Evolutionary conservation across 2,888 invertebrate species (phyloP).

Genomic region (Chelonus formosanus): DNA sequence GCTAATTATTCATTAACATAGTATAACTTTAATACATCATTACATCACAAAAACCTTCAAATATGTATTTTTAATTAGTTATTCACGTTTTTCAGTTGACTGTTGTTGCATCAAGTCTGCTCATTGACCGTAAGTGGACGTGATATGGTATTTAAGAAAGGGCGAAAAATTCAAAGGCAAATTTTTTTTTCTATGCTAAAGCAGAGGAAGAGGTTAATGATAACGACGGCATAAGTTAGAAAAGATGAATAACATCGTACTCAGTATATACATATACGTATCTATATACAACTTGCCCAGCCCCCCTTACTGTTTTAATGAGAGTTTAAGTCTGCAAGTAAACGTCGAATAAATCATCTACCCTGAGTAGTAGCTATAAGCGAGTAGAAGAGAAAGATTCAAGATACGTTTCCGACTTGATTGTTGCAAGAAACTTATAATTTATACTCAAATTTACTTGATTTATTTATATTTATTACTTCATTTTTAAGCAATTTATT

Average conservation of each 20-base stretch:
- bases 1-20: too few species aligned
- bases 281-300: constrained; percentile 27
- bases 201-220: constrained; percentile 20
- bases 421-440: neutral
- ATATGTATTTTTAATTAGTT: too few species aligned
- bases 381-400: constrained; percentile 15
- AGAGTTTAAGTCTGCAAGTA: constrained; percentile 61
- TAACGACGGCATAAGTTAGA: constrained; percentile 2
- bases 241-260: constrained; percentile 2
- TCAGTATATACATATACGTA: constrained; percentile 9
- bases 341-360: constrained; percentile 64
- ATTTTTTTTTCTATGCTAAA: too few species aligned
- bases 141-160: too few species aligned
- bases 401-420: constrained; percentile 9
- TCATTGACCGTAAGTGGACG: too few species aligned
- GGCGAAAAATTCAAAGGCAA: too few species aligned
- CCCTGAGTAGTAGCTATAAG: constrained; percentile 35
- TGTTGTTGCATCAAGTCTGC: too few species aligned
- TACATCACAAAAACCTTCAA: too few species aligned
- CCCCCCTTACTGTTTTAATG: constrained; percentile 60
- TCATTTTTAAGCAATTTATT: too few species aligned
- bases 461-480: constrained; percentile 8
- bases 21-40: too few species aligned
- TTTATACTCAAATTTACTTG: constrained; percentile 4
- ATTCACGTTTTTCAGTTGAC: too few species aligned